These are phyloP conservation scores for Carposina sasakii DNA, from an alignment of 1,140 invertebrate species.

Conservation along the genomic window DNA sequence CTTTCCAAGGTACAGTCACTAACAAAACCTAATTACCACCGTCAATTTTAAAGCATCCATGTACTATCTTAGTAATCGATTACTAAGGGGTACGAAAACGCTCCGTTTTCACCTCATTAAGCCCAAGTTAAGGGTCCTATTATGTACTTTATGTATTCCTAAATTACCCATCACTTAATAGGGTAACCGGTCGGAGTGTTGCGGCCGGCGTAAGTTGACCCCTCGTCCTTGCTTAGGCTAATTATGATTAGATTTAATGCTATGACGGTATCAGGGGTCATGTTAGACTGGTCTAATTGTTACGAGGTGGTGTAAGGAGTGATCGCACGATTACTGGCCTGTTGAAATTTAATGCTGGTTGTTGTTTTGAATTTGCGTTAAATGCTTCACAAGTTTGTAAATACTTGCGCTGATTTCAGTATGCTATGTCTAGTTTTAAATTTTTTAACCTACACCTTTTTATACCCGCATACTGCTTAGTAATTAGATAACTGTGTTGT, in stretches of 20 bases:
- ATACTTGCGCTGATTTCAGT: too few relatives aligned
- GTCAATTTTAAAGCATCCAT: too few relatives aligned
- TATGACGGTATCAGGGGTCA: constrained; percentile 26
- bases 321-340: constrained; percentile 59
- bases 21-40: too few relatives aligned
- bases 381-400: constrained; percentile 29
- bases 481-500: too few relatives aligned
- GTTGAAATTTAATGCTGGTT: constrained; percentile 61
- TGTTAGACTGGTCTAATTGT: constrained; percentile 33
- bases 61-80: too few relatives aligned
- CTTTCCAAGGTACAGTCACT: too few relatives aligned
- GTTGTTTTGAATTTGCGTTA: constrained; percentile 28
- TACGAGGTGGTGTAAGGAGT: constrained; percentile 50
- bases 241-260: constrained; percentile 14
- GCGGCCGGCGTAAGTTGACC: constrained; percentile 36
- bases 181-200: constrained; percentile 35
- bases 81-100: constrained; percentile 30
- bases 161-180: constrained; percentile 59
- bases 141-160: constrained; percentile 70
- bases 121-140: constrained; percentile 61
- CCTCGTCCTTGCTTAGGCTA: constrained; percentile 7
- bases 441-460: too few relatives aligned
- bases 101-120: constrained; percentile 64
- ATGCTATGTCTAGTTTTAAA: too few relatives aligned
- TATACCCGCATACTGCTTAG: too few relatives aligned